These are phyloP conservation scores for Atta cephalotes DNA, from an alignment of 1,140 invertebrate genomes.

Conservation along the genomic window DNA sequence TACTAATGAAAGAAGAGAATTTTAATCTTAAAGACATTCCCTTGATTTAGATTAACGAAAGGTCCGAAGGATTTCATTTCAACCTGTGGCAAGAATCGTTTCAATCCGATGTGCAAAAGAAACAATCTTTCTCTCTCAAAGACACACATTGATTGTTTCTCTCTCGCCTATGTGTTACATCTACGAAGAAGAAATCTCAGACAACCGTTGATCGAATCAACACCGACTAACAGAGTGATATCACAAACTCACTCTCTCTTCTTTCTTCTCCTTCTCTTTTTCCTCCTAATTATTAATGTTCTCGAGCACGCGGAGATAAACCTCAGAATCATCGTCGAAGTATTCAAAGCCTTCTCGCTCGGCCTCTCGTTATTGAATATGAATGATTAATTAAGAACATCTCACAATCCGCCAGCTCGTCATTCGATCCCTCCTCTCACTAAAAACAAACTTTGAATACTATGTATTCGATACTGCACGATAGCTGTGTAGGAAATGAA, in stretches of 20 bases:
- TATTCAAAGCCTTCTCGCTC: slow-evolving; percentile 70
- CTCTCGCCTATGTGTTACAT: slow-evolving; percentile 59
- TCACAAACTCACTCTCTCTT: slow-evolving; percentile 60
- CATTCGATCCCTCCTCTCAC: slow-evolving; percentile 49
- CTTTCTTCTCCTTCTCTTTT: slow-evolving; percentile 49
- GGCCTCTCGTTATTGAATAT: slow-evolving; percentile 77
- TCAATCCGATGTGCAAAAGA: slow-evolving; percentile 54
- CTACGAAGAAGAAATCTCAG: slow-evolving; percentile 64
- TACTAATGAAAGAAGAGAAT: slow-evolving; percentile 5
- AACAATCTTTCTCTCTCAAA: slow-evolving; percentile 46
- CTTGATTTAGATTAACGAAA: not conserved
- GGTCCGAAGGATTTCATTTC: slow-evolving; percentile 21
- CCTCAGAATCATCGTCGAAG: slow-evolving; percentile 79
- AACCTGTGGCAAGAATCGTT: slow-evolving; percentile 37
- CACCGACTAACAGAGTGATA: slow-evolving; percentile 73
- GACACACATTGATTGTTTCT: slow-evolving; percentile 71
- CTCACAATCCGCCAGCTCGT: slow-evolving; percentile 71
- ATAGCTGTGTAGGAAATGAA: slow-evolving; percentile 37
- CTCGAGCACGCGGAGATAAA: slow-evolving; percentile 76
- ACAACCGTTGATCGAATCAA: slow-evolving; percentile 76
- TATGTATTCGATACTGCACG: slow-evolving; percentile 5
- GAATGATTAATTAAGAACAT: slow-evolving; percentile 81
- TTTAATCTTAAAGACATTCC: slow-evolving; percentile 1
- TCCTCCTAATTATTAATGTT: slow-evolving; percentile 79
- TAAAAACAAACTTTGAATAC: slow-evolving; percentile 71